Percentiles rank a stretch among this genome's conserved stretches.
Conservation (phyloP, 2,797 vertebrate genomes). For the Microctenopoma lineatum region DNA sequence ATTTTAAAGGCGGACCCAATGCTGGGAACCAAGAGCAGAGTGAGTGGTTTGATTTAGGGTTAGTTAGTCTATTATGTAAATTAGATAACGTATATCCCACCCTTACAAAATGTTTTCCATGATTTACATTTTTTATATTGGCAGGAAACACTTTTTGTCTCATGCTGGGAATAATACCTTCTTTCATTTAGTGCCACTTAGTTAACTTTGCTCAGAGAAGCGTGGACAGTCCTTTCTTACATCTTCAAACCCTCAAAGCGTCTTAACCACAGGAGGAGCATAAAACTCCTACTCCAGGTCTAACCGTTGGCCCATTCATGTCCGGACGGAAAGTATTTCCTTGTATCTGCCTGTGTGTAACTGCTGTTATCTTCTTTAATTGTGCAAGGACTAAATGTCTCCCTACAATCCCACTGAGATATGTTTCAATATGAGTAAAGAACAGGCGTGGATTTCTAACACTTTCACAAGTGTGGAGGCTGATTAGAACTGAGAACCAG, state of each 20-base stretch:
- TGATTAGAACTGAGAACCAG: not conserved
- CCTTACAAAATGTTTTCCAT: slow-evolving; percentile 30
- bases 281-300: slow-evolving; percentile 41
- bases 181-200: slow-evolving; percentile 5
- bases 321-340: not conserved
- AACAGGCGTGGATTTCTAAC: slow-evolving; percentile 4
- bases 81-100: slow-evolving; percentile 23
- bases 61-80: slow-evolving; percentile 9
- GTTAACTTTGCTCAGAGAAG: slow-evolving; percentile 17
- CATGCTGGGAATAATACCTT: slow-evolving; percentile 33
- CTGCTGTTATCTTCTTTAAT: slow-evolving; percentile 23
- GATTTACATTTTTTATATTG: not conserved
- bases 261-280: slow-evolving; percentile 19
- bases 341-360: slow-evolving; percentile 4
- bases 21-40: slow-evolving; percentile 44
- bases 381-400: slow-evolving; percentile 34
- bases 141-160: slow-evolving; percentile 49
- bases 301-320: slow-evolving; percentile 13
- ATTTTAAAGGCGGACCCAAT: slow-evolving; percentile 23
- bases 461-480: not conserved
- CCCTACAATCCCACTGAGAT: slow-evolving; percentile 28
- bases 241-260: slow-evolving; percentile 20
- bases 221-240: slow-evolving; percentile 22
- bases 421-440: not conserved
- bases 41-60: slow-evolving; percentile 24